phyloP scores from a whole-genome alignment of 2,797 vertebrate genomes.

The Phataginus tetradactyla region DNA sequence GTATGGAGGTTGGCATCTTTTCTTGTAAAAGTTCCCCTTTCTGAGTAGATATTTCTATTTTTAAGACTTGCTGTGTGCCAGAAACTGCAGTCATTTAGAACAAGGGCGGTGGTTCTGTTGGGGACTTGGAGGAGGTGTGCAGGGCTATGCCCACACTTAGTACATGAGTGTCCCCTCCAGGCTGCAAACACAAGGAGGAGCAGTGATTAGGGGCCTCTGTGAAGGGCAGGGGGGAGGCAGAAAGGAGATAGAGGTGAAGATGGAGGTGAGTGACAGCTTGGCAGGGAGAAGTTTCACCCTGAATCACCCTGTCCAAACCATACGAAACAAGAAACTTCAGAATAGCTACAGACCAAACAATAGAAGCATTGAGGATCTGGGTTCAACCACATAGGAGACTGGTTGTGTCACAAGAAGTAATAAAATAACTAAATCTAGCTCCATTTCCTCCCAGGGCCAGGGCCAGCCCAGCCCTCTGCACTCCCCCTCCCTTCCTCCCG shows the following conservation, averaged over 20 bases:
- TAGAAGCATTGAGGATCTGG: background rate
- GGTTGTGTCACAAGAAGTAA: background rate
- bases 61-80: background rate
- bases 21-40: background rate
- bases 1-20: background rate
- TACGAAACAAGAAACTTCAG: background rate
- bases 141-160: fast-evolving
- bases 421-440: background rate
- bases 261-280: background rate
- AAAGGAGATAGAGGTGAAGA: background rate
- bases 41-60: constrained; percentile 26
- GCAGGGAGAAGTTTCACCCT: background rate
- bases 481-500: background rate
- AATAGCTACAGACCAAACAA: background rate
- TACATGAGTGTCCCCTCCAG: background rate
- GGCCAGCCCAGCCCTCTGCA: fast-evolving
- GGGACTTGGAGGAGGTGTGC: background rate
- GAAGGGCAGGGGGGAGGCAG: too few species aligned
- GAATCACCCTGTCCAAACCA: background rate
- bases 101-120: background rate
- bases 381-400: background rate
- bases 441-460: background rate
- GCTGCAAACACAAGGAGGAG: background rate
- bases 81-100: constrained; percentile 3
- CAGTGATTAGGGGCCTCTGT: fast-evolving